phyloP scores from a whole-genome alignment of 2,888 invertebrate genomes.

The Cryptus viduatorius region DNA sequence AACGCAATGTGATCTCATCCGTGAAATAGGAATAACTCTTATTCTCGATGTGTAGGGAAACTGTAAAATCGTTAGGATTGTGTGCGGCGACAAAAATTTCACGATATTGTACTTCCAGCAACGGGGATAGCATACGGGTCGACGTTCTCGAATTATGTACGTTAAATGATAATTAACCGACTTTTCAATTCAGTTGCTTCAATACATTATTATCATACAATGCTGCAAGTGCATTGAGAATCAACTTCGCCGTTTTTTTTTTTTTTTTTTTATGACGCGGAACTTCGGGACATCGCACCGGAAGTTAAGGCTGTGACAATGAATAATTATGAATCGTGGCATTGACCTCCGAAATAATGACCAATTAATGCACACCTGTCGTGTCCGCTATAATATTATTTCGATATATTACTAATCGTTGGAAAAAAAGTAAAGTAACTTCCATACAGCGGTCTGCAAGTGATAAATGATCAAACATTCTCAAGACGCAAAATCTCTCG shows the following conservation, averaged over 20 bases:
- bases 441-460: not conserved
- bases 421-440: not conserved
- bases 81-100: not conserved
- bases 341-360: slow-evolving; percentile 4
- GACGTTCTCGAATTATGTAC: slow-evolving; percentile 36
- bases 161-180: slow-evolving; percentile 44
- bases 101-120: not conserved
- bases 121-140: not conserved
- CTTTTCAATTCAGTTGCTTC: slow-evolving; percentile 23
- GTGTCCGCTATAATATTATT: too few species aligned
- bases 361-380: not conserved
- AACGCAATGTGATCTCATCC: slow-evolving; percentile 19
- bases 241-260: not conserved
- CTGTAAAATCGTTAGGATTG: slow-evolving; percentile 4
- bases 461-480: not conserved
- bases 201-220: slow-evolving; percentile 57
- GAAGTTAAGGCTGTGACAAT: slow-evolving; percentile 1
- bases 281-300: slow-evolving; percentile 2
- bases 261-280: slow-evolving; percentile 1
- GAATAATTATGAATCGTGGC: not conserved
- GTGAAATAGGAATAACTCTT: not conserved
- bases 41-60: too few species aligned
- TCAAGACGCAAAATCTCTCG: not conserved
- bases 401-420: too few species aligned
- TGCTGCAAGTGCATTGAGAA: slow-evolving; percentile 26